A percentile compares a stretch with the other conserved stretches of the same genome.
phyloP scores from a whole-genome alignment of 2,888 invertebrate species.

The Sabatieria punctata region DNA sequence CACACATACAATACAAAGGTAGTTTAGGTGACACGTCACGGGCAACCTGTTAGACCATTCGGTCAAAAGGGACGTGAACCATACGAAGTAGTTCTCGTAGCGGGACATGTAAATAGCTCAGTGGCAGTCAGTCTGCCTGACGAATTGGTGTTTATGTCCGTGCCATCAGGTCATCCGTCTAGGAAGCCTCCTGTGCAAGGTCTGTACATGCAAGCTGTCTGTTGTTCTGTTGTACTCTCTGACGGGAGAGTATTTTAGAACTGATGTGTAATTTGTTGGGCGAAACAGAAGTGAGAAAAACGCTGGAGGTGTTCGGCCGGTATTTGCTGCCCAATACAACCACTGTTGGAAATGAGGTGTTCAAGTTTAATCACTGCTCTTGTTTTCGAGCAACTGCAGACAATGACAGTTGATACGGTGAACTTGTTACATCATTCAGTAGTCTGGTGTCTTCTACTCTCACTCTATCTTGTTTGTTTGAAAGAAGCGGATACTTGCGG shows the following conservation, averaged over 20 bases:
- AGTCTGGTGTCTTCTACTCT: no score
- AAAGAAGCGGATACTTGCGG: no score
- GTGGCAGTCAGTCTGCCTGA: no score
- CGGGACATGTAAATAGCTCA: no score
- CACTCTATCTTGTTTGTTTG: no score
- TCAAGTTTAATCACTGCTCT: slow-evolving; percentile 33
- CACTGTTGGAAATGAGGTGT: slow-evolving; percentile 68
- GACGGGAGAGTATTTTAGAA: slow-evolving; percentile 30
- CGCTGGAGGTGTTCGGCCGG: slow-evolving; percentile 76
- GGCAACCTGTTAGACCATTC: neutral
- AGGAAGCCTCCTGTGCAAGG: slow-evolving; percentile 75
- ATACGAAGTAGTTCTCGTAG: no score
- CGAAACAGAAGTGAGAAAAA: no score
- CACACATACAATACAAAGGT: no score
- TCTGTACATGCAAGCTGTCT: slow-evolving; percentile 35
- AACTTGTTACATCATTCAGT: no score
- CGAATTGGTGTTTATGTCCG: slow-evolving; percentile 52
- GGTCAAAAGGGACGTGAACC: slow-evolving; percentile 8
- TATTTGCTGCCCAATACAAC: slow-evolving; percentile 67
- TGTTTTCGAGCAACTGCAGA: slow-evolving; percentile 13
- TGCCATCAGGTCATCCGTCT: slow-evolving; percentile 81
- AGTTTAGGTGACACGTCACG: slow-evolving; percentile 1
- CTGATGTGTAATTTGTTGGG: no score
- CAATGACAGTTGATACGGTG: no score
- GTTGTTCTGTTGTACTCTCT: slow-evolving; percentile 48